Evolutionary conservation across 2,888 invertebrate genomes (phyloP), one percentile per base, ranked within the genome.

Genomic region (Cephus runcator): DNA sequence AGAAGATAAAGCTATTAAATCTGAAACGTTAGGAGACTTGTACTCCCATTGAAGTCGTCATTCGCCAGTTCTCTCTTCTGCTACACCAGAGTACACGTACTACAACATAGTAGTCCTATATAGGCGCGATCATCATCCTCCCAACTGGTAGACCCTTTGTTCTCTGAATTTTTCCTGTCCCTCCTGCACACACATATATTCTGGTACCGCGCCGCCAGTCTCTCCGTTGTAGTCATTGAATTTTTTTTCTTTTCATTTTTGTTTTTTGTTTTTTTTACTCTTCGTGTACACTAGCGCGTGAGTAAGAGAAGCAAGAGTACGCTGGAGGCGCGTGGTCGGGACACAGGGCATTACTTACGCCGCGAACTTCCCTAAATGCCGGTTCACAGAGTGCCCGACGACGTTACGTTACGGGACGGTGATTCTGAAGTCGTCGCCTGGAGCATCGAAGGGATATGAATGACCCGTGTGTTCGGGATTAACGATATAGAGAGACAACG

Each of bases 341-440:
- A 77, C 69, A 76, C 69, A 11, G 69, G 31, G 40, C 77, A 68
- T 73, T 73, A 69, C 23, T 69, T 77, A 73, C 73, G 71, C 75
- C 77, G 68, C 75, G 77, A 80, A 78, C 81, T 74, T 81, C 79
- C 80, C 76, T 69, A 74, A 69, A 76, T 74, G 78, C 77, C 73
- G 76, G 77, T 76, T 34, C 77, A 79, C 73, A 73, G 71, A 69
- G 75, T 74, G n/a, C 40, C 74, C 69, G 78, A 78, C 34, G 79
- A 35, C 11, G 78, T 80, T 56, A 75, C 78, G 31, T 77, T 73
- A 30, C 78, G 78, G 75, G 79, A 75, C 15, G 79, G 74, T 6
- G 69, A 78, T 31, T 79, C 74, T 31, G 75, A 77, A 34, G 69
- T 40, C 30, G 80, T 76, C 30, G 78, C 40, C 40, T 23, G 40